Evolutionary conservation across 2,888 invertebrate species (phyloP), one percentile per base, ranked within the genome.

Genomic region (Dimorphilus gyrociliatus): DNA sequence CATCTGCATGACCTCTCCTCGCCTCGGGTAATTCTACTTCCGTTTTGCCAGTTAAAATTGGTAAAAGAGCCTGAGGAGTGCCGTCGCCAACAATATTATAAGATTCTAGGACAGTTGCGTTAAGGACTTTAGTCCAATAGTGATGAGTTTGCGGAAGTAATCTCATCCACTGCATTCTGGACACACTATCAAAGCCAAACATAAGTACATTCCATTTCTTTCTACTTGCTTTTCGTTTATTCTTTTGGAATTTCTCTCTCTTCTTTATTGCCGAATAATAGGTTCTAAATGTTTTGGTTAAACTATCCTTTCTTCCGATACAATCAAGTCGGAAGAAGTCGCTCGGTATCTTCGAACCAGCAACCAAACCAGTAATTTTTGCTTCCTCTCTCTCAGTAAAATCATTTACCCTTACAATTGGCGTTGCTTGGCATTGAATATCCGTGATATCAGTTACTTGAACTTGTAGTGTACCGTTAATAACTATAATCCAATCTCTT

Each of bases 181-280:
- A 81, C 1, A 85, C 61, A 0, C 86, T 85, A 60, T 88, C 86
- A 47, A 81, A 78, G 1, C 81, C 84, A 37, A 82, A 72, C 67
- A 84, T 80, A 0, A 85, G 59, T 3, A 44, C 30, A 27, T 44
- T 32, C 8, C 42, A 27, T 8, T 28, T 33, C n/a, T n/a, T n/a
- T n/a, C n/a, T n/a, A n/a, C n/a, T n/a, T n/a, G n/a, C n/a, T n/a
- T n/a, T n/a, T n/a, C n/a, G n/a, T n/a, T n/a, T n/a, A n/a, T n/a
- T n/a, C n/a, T n/a, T n/a, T n/a, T n/a, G n/a, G n/a, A n/a, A n/a
- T n/a, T n/a, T n/a, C n/a, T n/a, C n/a, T n/a, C n/a, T n/a, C n/a
- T n/a, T n/a, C n/a, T 36, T 25, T 34, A 58, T 67, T 1, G 69
- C 69, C 33, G 58, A 56, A 4, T 64, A 55, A 24, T 68, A 67